Evolutionary conservation across 2,888 invertebrate genomes (phyloP).

Genomic region (Drosophila phalerata): DNA sequence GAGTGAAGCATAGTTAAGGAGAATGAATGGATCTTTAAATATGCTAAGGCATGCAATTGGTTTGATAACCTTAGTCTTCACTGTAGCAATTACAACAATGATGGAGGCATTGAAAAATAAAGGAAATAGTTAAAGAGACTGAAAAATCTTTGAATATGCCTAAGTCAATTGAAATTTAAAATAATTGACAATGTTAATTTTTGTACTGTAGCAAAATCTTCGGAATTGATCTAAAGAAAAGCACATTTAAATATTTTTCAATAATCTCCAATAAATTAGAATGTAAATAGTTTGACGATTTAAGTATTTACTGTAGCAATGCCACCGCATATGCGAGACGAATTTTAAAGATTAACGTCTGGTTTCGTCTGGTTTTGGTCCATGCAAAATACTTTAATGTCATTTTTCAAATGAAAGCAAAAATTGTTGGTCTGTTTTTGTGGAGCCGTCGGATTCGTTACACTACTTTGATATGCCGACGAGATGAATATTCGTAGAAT

Average conservation of each 20-base stretch:
- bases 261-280: not conserved
- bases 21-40: not conserved
- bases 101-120: not conserved
- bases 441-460: conserved; percentile 11
- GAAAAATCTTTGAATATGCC: not conserved
- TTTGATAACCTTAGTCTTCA: not conserved
- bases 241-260: not conserved
- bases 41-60: not conserved
- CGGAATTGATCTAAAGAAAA: not conserved
- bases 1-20: conserved; percentile 31
- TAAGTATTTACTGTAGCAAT: conserved; percentile 37
- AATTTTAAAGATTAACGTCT: conserved; percentile 29
- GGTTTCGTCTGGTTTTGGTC: conserved; percentile 26
- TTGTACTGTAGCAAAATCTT: conserved; percentile 28
- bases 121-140: not conserved
- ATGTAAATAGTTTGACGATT: not conserved
- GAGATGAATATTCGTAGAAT: conserved; percentile 64
- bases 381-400: conserved; percentile 69
- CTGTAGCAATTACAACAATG: not conserved
- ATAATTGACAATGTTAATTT: not conserved
- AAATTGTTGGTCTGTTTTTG: conserved; percentile 25
- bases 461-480: conserved; percentile 52
- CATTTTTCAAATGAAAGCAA: conserved; percentile 65
- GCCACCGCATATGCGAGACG: conserved; percentile 8
- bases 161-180: not conserved